These are phyloP conservation scores for Athalia circularis DNA, from an alignment of 2,888 invertebrate species.

Conservation along the genomic window DNA sequence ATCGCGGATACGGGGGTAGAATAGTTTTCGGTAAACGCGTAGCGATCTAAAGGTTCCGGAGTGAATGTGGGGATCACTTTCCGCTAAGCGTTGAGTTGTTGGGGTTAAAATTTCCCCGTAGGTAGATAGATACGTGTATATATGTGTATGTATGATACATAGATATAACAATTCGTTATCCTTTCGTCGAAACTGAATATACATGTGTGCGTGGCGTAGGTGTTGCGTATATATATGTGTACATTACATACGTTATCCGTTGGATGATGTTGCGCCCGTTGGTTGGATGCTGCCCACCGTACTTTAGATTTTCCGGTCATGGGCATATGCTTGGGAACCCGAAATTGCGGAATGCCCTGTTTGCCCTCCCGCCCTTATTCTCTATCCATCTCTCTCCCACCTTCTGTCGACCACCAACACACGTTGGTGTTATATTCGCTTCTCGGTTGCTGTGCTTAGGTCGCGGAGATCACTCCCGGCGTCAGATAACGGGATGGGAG, in stretches of 20 bases:
- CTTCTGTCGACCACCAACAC: neutral
- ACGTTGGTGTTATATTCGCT: slow-evolving; percentile 30
- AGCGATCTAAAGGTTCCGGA: neutral
- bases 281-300: slow-evolving; percentile 7
- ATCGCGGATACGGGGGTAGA: neutral
- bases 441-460: slow-evolving; percentile 15
- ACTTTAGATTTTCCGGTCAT: slow-evolving; percentile 37
- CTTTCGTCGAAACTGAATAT: slow-evolving; percentile 21
- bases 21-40: slow-evolving; percentile 34
- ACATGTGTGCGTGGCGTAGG: neutral
- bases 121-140: too few relatives aligned
- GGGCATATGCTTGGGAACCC: slow-evolving; percentile 28
- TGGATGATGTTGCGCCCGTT: neutral
- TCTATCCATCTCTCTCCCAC: too few relatives aligned
- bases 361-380: too few relatives aligned
- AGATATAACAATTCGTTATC: slow-evolving; percentile 23
- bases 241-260: neutral
- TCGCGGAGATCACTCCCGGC: slow-evolving; percentile 47
- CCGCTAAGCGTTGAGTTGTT: slow-evolving; percentile 33
- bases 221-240: too few relatives aligned
- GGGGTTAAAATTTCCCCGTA: neutral
- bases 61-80: slow-evolving; percentile 26
- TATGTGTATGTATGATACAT: neutral
- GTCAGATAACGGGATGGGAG: slow-evolving; percentile 57
- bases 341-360: slow-evolving; percentile 21